Evolutionary conservation across 2,888 invertebrate species (phyloP).

Genomic region (Acanthosepion esculentum): DNA sequence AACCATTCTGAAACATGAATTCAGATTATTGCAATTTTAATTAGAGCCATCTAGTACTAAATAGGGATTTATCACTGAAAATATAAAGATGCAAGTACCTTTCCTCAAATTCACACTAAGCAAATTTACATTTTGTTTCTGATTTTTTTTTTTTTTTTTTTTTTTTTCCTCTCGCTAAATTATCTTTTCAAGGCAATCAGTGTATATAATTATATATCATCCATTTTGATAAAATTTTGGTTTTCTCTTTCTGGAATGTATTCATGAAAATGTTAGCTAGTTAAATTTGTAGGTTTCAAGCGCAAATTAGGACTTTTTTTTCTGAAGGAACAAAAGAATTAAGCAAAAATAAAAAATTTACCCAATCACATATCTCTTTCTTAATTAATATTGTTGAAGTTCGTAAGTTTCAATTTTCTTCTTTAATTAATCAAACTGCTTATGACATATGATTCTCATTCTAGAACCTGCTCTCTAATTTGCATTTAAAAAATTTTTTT

Average conservation of each 20-base stretch:
- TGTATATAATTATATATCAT: not conserved
- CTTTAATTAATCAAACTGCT: not conserved
- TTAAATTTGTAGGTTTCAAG: not conserved
- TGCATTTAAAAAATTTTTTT: not conserved
- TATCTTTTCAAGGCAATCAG: not conserved
- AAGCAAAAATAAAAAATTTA: not conserved
- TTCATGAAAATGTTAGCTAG: not conserved
- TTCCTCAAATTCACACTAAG: not conserved
- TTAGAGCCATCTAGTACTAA: not conserved
- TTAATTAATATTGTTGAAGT: not conserved
- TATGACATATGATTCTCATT: not conserved
- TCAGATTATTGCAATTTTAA: not conserved
- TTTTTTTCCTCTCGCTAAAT: not conserved
- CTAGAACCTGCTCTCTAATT: slow-evolving; percentile 13
- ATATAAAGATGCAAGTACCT: not conserved
- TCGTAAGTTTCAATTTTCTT: not conserved
- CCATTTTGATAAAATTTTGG: not conserved
- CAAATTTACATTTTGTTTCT: not conserved
- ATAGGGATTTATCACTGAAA: not conserved
- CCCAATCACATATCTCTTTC: not conserved
- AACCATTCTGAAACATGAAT: not conserved
- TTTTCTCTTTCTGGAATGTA: not conserved
- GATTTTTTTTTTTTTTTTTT: not conserved
- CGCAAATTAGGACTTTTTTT: not conserved
- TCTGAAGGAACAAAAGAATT: too few relatives aligned